Conservation (phyloP, 2,797 vertebrate genomes). For the Menidia menidia region DNA sequence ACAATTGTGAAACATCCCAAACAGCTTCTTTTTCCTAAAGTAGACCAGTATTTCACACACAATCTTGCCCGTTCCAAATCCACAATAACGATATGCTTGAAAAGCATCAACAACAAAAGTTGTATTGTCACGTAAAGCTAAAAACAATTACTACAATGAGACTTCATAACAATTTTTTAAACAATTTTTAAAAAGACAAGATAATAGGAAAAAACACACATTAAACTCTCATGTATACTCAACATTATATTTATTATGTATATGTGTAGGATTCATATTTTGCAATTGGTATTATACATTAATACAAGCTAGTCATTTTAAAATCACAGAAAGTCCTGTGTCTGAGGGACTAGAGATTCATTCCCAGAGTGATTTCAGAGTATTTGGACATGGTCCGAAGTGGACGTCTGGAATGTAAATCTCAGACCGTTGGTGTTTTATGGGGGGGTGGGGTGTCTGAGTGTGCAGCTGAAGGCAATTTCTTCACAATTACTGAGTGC, state of each 20-base stretch:
- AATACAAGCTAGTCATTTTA: slow-evolving; percentile 22
- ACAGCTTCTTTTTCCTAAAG: too few relatives aligned
- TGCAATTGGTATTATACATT: slow-evolving; percentile 15
- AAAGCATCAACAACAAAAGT: too few relatives aligned
- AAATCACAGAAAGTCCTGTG: slow-evolving; percentile 35
- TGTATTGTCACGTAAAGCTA: too few relatives aligned
- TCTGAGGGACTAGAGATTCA: slow-evolving; percentile 29
- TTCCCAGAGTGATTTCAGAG: slow-evolving; percentile 29
- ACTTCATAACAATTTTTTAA: background rate
- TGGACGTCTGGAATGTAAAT: slow-evolving; percentile 64
- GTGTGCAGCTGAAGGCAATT: slow-evolving; percentile 74
- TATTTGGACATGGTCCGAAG: slow-evolving; percentile 42
- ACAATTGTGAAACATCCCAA: too few relatives aligned
- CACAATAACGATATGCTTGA: too few relatives aligned
- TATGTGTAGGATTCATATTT: background rate
- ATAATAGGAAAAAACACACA: background rate
- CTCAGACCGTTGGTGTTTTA: slow-evolving; percentile 43
- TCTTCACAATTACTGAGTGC: slow-evolving; percentile 62
- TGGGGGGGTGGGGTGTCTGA: slow-evolving; percentile 39
- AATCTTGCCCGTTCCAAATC: too few relatives aligned
- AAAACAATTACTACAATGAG: background rate
- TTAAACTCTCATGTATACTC: background rate
- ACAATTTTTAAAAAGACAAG: background rate
- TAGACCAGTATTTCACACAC: too few relatives aligned
- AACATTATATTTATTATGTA: background rate